Evolutionary conservation across 2,797 vertebrate genomes (phyloP).

Genomic region (Myiothlypis chrysogaster): DNA sequence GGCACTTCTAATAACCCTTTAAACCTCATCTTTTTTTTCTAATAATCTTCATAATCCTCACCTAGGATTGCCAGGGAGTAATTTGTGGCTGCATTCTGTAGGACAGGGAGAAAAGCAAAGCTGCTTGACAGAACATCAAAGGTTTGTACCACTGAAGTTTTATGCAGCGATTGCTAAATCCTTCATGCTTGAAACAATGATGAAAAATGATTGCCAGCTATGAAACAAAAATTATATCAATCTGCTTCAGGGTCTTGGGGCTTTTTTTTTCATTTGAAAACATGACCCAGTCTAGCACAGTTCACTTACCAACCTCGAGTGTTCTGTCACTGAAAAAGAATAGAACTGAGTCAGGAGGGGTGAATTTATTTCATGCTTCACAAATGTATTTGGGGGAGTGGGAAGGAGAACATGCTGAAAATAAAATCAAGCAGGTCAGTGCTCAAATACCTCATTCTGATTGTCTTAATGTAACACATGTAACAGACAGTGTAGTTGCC

Average conservation of each 20-base stretch:
- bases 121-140: constrained; percentile 31
- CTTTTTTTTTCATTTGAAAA: constrained; percentile 5
- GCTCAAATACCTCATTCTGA: neutral
- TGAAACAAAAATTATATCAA: constrained; percentile 47
- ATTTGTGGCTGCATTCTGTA: neutral
- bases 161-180: neutral
- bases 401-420: neutral
- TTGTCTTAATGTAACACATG: neutral
- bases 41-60: constrained; percentile 24
- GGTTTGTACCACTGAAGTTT: constrained; percentile 30
- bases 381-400: neutral
- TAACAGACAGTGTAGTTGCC: neutral
- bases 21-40: neutral
- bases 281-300: constrained; percentile 2
- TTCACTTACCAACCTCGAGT: neutral
- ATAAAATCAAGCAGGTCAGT: constrained; percentile 1
- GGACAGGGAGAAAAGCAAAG: neutral
- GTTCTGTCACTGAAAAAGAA: neutral
- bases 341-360: neutral
- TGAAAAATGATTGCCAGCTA: constrained; percentile 24
- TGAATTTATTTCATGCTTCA: neutral
- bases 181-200: constrained; percentile 46
- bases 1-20: constrained; percentile 24
- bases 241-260: neutral
- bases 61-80: neutral